Evolutionary conservation across 2,113 vertebrate genomes (phyloP).

Genomic region (Chroicocephalus ridibundus): DNA sequence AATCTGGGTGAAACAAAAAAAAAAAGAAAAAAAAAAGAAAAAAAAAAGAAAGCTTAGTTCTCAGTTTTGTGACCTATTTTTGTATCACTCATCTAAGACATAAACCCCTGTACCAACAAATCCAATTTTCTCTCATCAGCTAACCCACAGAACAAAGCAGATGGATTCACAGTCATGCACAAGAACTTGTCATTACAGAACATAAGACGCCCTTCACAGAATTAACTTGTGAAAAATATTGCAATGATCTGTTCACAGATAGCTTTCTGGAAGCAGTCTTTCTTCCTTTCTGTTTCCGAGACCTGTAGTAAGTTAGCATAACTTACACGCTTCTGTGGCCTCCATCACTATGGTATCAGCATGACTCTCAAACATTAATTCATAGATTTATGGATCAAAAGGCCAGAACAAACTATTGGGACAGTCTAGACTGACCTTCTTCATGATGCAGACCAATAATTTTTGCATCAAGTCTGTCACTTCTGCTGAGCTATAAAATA

Average conservation of each 20-base stretch:
- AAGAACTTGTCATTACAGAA: constrained; percentile 38
- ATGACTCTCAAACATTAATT: not conserved
- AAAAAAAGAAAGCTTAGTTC: not conserved
- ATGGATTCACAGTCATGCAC: constrained; percentile 33
- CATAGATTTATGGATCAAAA: not conserved
- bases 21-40: not conserved
- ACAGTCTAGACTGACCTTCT: not conserved
- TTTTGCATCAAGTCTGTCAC: constrained; percentile 14
- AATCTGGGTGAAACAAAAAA: not conserved
- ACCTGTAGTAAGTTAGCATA: not conserved
- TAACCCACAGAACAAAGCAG: constrained; percentile 32
- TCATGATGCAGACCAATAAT: not conserved
- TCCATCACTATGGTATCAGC: not conserved
- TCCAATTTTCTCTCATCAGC: constrained; percentile 13
- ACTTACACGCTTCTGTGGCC: not conserved
- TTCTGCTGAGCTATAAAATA: not conserved
- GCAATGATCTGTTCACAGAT: not conserved
- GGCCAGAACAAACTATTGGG: not conserved
- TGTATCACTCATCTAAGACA: not conserved
- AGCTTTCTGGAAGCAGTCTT: not conserved
- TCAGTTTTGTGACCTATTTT: constrained; percentile 21
- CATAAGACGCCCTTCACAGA: constrained; percentile 48
- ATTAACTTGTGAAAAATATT: constrained; percentile 9
- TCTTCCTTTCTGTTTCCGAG: not conserved
- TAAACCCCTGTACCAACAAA: not conserved